A percentile compares a stretch with the other conserved stretches of the same genome.
Conservation (phyloP, 2,113 vertebrate genomes). For the Progne subis region DNA sequence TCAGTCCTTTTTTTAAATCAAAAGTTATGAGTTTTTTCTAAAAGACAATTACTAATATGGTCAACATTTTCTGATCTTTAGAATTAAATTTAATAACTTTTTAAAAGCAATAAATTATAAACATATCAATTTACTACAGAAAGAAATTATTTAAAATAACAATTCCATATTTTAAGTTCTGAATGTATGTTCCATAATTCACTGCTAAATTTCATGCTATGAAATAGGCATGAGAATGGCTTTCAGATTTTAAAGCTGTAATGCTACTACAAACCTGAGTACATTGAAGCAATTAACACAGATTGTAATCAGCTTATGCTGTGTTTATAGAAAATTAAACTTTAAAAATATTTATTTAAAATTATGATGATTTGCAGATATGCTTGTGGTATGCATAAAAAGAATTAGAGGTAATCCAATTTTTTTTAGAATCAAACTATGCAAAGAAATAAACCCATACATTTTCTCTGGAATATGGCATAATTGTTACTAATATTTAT, state of each 20-base stretch:
- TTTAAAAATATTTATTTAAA: background rate
- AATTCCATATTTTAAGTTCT: background rate
- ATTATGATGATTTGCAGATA: background rate
- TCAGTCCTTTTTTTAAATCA: background rate
- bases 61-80: background rate
- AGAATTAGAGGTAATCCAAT: background rate
- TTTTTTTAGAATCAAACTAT: background rate
- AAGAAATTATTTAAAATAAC: background rate
- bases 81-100: background rate
- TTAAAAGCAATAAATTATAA: background rate
- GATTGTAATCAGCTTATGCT: background rate
- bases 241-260: background rate
- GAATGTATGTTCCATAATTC: background rate
- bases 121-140: background rate
- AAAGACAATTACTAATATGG: background rate
- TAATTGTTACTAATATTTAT: background rate
- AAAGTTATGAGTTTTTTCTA: fast-evolving
- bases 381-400: background rate
- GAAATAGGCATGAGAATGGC: background rate
- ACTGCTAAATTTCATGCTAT: background rate
- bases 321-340: background rate
- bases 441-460: background rate
- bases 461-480: background rate
- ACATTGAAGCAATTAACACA: slow-evolving; percentile 15
- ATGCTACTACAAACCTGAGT: background rate